These are phyloP conservation scores for Campoplex nolae DNA, from an alignment of 2,888 invertebrate genomes.

Conservation along the genomic window DNA sequence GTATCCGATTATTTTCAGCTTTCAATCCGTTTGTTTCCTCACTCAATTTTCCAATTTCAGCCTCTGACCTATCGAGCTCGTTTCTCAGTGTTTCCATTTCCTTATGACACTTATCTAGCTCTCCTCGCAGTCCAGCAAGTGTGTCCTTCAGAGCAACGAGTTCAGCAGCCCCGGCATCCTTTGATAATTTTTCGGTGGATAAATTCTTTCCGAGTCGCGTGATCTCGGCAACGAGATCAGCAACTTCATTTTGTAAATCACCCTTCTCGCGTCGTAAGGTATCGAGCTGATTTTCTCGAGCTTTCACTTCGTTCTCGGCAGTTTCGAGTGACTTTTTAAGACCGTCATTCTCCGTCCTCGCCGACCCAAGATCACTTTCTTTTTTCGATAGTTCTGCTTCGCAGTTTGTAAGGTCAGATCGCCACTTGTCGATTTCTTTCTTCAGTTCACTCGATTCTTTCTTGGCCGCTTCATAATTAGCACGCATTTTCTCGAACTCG, in stretches of 20 bases:
- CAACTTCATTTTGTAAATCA: conserved; percentile 56
- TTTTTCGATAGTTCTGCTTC: conserved; percentile 33
- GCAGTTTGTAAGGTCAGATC: conserved; percentile 43
- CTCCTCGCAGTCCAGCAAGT: conserved; percentile 66
- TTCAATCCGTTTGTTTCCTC: conserved; percentile 64
- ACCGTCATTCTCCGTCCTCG: conserved; percentile 45
- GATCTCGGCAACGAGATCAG: conserved; percentile 68
- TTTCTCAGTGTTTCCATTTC: conserved; percentile 65
- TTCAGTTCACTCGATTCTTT: conserved; percentile 67
- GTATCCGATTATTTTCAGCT: conserved; percentile 58
- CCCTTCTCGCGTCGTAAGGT: conserved; percentile 58
- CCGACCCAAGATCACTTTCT: conserved; percentile 41
- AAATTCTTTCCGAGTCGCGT: conserved; percentile 69
- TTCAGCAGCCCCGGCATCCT: conserved; percentile 65
- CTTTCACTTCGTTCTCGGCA: conserved; percentile 60
- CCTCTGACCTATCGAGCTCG: conserved; percentile 63
- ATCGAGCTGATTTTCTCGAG: conserved; percentile 63
- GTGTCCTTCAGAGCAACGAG: conserved; percentile 66
- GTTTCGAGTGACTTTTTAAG: conserved; percentile 63
- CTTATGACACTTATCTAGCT: conserved; percentile 64
- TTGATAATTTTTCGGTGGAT: conserved; percentile 57
- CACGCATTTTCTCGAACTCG: conserved; percentile 63
- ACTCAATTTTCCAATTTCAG: conserved; percentile 53
- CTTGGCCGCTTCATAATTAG: conserved; percentile 61
- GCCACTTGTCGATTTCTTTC: conserved; percentile 59